phyloP scores from a whole-genome alignment of 2,888 invertebrate genomes.

The Invenusta paracnida region DNA sequence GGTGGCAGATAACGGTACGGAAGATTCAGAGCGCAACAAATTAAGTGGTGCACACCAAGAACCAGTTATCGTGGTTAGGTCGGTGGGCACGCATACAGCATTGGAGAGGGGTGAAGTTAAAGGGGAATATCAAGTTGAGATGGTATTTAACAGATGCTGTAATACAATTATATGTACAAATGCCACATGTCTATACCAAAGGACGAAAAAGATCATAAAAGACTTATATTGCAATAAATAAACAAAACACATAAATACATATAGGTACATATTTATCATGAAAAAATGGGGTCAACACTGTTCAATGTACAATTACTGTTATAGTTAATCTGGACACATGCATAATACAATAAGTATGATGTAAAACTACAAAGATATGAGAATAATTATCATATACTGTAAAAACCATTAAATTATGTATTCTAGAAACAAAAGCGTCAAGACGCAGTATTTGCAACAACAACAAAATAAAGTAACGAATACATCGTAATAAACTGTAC shows the following conservation, averaged over 20 bases:
- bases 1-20: constrained; percentile 12
- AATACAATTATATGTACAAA: background rate
- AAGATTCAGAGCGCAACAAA: constrained; percentile 25
- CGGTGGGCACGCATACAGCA: constrained; percentile 21
- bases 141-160: background rate
- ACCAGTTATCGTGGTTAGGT: background rate
- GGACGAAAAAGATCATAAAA: background rate
- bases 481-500: constrained; percentile 9
- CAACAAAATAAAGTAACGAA: background rate
- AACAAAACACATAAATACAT: constrained; percentile 5
- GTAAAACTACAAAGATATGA: constrained; percentile 17
- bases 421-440: constrained; percentile 25
- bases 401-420: background rate
- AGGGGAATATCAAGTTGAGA: constrained; percentile 2
- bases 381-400: background rate
- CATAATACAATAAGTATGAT: constrained; percentile 1
- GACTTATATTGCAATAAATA: background rate
- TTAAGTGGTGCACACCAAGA: background rate
- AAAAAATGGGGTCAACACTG: too few species aligned
- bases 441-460: background rate
- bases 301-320: background rate
- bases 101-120: too few species aligned
- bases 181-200: constrained; percentile 25
- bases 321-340: background rate
- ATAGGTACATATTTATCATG: too few species aligned